These are phyloP conservation scores for Epinephelus moara DNA, from an alignment of 2,113 vertebrate genomes.

Conservation along the genomic window DNA sequence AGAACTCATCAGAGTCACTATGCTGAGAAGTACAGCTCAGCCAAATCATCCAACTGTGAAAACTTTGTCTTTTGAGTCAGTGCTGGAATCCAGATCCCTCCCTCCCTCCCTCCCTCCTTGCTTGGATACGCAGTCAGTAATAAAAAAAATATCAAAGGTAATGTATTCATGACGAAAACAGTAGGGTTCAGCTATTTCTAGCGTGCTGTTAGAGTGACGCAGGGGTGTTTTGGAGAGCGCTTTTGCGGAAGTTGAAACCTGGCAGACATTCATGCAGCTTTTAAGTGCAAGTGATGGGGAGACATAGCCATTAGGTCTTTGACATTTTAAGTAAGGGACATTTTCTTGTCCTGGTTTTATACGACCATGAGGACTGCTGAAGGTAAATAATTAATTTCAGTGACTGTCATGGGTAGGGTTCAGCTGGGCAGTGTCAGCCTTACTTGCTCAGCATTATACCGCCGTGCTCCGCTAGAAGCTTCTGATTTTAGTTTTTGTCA, in stretches of 20 bases:
- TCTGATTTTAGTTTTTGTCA: not conserved
- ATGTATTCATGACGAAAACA: slow-evolving; percentile 57
- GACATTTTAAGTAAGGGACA: slow-evolving; percentile 46
- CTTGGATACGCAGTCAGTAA: slow-evolving; percentile 26
- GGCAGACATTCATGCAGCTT: slow-evolving; percentile 28
- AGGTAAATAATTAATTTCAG: slow-evolving; percentile 67
- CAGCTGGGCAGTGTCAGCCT: slow-evolving; percentile 22
- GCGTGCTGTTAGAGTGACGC: slow-evolving; percentile 16
- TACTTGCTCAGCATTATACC: slow-evolving; percentile 49
- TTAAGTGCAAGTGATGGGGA: slow-evolving; percentile 29
- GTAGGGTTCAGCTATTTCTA: slow-evolving; percentile 31
- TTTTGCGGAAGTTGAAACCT: slow-evolving; percentile 34
- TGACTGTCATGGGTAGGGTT: slow-evolving; percentile 35
- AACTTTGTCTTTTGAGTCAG: slow-evolving; percentile 69
- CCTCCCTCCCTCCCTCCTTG: slow-evolving; percentile 10
- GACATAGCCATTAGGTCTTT: slow-evolving; percentile 41
- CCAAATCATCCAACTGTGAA: slow-evolving; percentile 70
- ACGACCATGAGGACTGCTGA: slow-evolving; percentile 34
- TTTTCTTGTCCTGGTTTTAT: slow-evolving; percentile 45
- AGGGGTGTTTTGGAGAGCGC: slow-evolving; percentile 17
- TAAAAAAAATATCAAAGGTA: slow-evolving; percentile 57
- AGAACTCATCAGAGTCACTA: slow-evolving; percentile 56
- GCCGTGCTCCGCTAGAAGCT: slow-evolving; percentile 8
- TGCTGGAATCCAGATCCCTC: slow-evolving; percentile 28
- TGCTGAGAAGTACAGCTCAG: slow-evolving; percentile 48